Evolutionary conservation across 2,888 invertebrate species (phyloP).

Genomic region (Zonitis immaculata): DNA sequence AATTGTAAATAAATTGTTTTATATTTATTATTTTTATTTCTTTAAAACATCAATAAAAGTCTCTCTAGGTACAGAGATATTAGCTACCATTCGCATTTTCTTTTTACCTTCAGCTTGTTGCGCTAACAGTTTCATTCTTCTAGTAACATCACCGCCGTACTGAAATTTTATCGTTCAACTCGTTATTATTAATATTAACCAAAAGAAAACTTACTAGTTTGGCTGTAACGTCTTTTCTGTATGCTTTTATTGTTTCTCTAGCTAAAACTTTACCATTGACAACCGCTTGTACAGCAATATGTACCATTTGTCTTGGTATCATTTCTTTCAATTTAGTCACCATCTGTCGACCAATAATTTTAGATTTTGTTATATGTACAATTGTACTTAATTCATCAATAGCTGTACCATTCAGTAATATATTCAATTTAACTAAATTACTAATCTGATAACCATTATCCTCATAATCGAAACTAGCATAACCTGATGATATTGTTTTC

Average conservation of each 20-base stretch:
- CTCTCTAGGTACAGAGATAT: slow-evolving; percentile 85
- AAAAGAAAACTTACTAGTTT: slow-evolving; percentile 92
- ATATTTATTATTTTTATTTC: slow-evolving; percentile 50
- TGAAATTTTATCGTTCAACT: too few species aligned
- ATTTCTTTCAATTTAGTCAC: slow-evolving; percentile 73
- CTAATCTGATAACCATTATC: slow-evolving; percentile 77
- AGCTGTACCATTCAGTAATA: slow-evolving; percentile 70
- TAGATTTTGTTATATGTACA: slow-evolving; percentile 67
- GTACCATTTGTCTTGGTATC: slow-evolving; percentile 84
- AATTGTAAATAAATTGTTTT: background rate
- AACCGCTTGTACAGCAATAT: slow-evolving; percentile 82
- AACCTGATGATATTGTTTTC: slow-evolving; percentile 88
- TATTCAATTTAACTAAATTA: slow-evolving; percentile 70
- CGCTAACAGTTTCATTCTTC: slow-evolving; percentile 82
- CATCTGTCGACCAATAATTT: slow-evolving; percentile 61
- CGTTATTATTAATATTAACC: too few species aligned
- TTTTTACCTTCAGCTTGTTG: slow-evolving; percentile 93
- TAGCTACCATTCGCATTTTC: slow-evolving; percentile 86
- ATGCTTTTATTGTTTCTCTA: slow-evolving; percentile 80
- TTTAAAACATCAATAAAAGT: slow-evolving; percentile 91
- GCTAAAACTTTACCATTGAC: slow-evolving; percentile 75
- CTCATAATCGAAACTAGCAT: slow-evolving; percentile 93
- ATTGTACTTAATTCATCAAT: slow-evolving; percentile 84
- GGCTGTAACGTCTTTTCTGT: slow-evolving; percentile 87
- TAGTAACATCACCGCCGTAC: slow-evolving; percentile 90